Percentiles rank a stretch among this genome's conserved stretches.
phyloP scores from a whole-genome alignment of 2,113 vertebrate genomes.

The Gobius niger region DNA sequence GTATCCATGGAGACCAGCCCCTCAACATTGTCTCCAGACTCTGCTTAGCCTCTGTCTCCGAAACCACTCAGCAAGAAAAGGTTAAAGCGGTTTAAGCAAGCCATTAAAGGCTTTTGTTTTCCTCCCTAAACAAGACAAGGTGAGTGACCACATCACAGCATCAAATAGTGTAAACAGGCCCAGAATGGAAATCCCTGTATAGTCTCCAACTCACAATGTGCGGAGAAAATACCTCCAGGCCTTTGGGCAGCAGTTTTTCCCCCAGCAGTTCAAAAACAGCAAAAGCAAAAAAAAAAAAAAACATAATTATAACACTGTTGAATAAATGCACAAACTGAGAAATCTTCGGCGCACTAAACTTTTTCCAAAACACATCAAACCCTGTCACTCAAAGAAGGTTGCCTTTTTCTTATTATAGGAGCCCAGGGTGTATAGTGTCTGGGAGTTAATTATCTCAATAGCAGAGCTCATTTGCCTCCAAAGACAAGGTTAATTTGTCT shows the following conservation, averaged over 20 bases:
- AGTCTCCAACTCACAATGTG: too few species aligned
- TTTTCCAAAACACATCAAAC: too few species aligned
- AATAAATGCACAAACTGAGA: too few species aligned
- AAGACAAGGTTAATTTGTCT: slow-evolving; percentile 13
- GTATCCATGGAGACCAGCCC: slow-evolving; percentile 26
- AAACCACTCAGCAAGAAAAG: background rate
- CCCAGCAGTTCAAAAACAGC: too few species aligned
- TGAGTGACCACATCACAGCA: background rate
- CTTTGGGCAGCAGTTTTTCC: too few species aligned
- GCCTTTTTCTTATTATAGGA: background rate
- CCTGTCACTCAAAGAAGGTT: background rate
- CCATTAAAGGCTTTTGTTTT: background rate
- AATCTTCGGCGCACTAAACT: too few species aligned
- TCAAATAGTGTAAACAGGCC: background rate
- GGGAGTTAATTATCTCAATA: slow-evolving; percentile 4
- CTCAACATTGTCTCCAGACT: background rate
- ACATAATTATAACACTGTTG: too few species aligned
- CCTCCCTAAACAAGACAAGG: background rate
- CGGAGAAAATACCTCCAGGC: too few species aligned
- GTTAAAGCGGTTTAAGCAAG: background rate
- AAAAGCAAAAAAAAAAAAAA: too few species aligned
- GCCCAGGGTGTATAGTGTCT: background rate
- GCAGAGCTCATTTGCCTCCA: slow-evolving; percentile 1
- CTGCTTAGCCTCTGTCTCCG: slow-evolving; percentile 1
- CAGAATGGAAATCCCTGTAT: background rate